Conservation (phyloP, 2,113 vertebrate genomes). For the Azemiops feae region DNA sequence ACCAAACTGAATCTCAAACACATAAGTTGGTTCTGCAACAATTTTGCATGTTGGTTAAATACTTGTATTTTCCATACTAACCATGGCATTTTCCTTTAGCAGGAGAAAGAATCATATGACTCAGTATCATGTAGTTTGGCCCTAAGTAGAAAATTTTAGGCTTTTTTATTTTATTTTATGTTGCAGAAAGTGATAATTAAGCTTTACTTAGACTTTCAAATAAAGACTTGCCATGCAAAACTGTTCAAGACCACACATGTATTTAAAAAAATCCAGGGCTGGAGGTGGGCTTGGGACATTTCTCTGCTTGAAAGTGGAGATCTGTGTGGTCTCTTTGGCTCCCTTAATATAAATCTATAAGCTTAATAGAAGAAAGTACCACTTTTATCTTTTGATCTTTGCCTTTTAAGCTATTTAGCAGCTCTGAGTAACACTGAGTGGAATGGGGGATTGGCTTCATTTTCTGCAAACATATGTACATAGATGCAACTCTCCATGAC, state of each 20-base stretch:
- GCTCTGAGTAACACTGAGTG: slow-evolving; percentile 69
- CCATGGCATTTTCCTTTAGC: background rate
- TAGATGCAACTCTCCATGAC: background rate
- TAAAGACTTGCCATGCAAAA: slow-evolving; percentile 61
- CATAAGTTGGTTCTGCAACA: too few relatives aligned
- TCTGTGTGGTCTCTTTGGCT: slow-evolving; percentile 79
- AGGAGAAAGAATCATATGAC: background rate
- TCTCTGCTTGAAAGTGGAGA: slow-evolving; percentile 65
- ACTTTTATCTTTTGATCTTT: slow-evolving; percentile 78
- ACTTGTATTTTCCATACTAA: background rate
- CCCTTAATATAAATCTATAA: slow-evolving; percentile 75
- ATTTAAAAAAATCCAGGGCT: slow-evolving; percentile 46
- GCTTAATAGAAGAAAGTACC: slow-evolving; percentile 70
- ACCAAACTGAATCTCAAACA: background rate
- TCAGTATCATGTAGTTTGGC: background rate
- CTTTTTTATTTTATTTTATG: slow-evolving; percentile 48
- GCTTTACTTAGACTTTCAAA: slow-evolving; percentile 70
- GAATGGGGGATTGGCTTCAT: slow-evolving; percentile 57
- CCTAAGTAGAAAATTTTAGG: slow-evolving; percentile 42
- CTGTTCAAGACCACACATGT: slow-evolving; percentile 74
- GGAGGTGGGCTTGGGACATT: slow-evolving; percentile 65
- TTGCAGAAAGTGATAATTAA: slow-evolving; percentile 72
- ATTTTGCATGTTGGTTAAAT: background rate
- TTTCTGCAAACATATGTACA: slow-evolving; percentile 65
- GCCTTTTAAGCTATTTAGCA: slow-evolving; percentile 74